These are phyloP conservation scores for Stegodyphus mimosarum DNA, from an alignment of 1,140 invertebrate genomes.

Conservation along the genomic window DNA sequence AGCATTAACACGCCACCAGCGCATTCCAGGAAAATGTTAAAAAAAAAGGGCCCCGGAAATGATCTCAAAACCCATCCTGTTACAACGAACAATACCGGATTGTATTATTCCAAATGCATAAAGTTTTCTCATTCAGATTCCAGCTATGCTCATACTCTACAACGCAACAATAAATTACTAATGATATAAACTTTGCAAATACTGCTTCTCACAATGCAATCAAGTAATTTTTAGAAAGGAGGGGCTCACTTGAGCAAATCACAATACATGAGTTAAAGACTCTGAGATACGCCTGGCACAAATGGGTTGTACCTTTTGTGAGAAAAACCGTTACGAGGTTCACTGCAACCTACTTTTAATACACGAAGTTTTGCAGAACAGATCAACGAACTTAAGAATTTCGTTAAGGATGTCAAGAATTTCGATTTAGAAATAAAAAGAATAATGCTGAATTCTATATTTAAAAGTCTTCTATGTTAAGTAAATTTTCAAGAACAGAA, in stretches of 20 bases:
- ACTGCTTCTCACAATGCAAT: background rate
- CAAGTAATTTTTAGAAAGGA: background rate
- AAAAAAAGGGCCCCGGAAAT: background rate
- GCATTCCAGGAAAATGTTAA: too few species aligned
- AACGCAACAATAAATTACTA: too few species aligned
- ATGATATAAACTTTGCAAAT: background rate
- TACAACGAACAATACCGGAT: background rate
- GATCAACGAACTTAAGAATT: slow-evolving; percentile 31
- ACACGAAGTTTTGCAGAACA: background rate
- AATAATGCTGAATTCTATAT: too few species aligned
- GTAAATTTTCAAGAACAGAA: too few species aligned
- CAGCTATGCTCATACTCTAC: too few species aligned
- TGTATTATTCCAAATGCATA: background rate
- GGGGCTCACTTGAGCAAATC: background rate
- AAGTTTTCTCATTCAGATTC: background rate
- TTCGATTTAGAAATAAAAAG: too few species aligned
- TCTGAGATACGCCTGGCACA: background rate
- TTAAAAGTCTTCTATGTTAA: too few species aligned
- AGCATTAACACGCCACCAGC: too few species aligned
- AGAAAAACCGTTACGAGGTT: slow-evolving; percentile 24
- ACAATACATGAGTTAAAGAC: background rate
- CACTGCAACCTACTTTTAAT: slow-evolving; percentile 43
- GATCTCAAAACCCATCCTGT: background rate
- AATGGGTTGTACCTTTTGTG: slow-evolving; percentile 31
- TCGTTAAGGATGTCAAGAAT: background rate